phyloP scores from a whole-genome alignment of 2,888 invertebrate genomes.

The Dasysyrphus albostriatus region DNA sequence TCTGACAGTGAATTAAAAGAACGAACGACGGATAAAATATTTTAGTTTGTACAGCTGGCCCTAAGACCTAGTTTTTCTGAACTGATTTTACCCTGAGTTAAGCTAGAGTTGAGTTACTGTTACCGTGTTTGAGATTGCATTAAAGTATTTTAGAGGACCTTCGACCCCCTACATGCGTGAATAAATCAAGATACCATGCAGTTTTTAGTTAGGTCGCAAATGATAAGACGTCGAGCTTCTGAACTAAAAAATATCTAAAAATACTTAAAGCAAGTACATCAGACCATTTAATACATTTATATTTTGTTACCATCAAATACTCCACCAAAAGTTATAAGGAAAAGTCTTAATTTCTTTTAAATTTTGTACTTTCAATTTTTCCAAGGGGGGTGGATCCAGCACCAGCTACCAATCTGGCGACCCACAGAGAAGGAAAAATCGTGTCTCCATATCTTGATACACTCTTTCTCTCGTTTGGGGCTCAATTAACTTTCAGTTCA shows the following conservation, averaged over 20 bases:
- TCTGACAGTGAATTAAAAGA: no score
- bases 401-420: background rate
- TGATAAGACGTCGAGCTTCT: no score
- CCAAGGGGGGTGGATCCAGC: slow-evolving; percentile 11
- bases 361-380: slow-evolving; percentile 9
- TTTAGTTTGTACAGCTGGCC: no score
- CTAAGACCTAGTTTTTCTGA: no score
- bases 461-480: slow-evolving; percentile 34
- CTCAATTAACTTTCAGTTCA: slow-evolving; percentile 57
- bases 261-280: background rate
- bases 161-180: no score
- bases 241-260: background rate
- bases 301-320: background rate
- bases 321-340: background rate
- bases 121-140: no score
- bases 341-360: background rate
- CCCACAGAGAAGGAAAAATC: slow-evolving; percentile 42
- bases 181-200: no score
- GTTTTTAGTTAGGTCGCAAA: no score
- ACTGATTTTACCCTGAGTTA: no score
- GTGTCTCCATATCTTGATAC: slow-evolving; percentile 8
- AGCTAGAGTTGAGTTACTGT: no score
- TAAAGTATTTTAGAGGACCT: no score
- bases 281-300: background rate
- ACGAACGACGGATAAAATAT: no score